Evolutionary conservation across 2,888 invertebrate genomes (phyloP).

Genomic region (Ceraclea dissimilis): DNA sequence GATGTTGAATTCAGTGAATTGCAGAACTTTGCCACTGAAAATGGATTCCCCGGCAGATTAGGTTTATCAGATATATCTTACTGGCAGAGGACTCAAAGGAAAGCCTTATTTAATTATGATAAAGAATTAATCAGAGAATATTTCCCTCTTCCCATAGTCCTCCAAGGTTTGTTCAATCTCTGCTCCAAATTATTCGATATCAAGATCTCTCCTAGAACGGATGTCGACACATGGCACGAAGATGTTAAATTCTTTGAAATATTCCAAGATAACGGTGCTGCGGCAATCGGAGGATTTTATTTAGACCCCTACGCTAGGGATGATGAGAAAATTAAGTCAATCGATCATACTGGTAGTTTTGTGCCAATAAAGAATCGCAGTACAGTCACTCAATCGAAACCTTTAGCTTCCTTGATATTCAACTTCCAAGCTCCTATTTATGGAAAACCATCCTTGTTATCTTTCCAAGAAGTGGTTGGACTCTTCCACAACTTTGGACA

Average conservation of each 20-base stretch:
- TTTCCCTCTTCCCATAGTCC: conserved; percentile 74
- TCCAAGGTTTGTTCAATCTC: conserved; percentile 70
- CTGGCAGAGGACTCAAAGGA: conserved; percentile 74
- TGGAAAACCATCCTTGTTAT: conserved; percentile 61
- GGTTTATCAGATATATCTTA: conserved; percentile 82
- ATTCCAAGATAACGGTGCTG: conserved; percentile 56
- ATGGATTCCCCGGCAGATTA: conserved; percentile 62
- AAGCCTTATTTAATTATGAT: conserved; percentile 57
- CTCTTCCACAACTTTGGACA: conserved; percentile 85
- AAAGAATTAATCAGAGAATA: conserved; percentile 68
- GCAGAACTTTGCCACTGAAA: conserved; percentile 62
- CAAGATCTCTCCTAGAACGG: conserved; percentile 58
- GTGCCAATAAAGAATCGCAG: conserved; percentile 70
- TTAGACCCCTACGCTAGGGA: conserved; percentile 71
- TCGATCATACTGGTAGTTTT: conserved; percentile 66
- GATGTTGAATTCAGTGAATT: conserved; percentile 64
- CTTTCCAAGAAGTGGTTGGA: conserved; percentile 65
- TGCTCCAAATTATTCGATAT: conserved; percentile 73
- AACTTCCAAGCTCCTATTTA: conserved; percentile 64
- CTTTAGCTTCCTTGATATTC: conserved; percentile 75
- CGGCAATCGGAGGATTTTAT: conserved; percentile 75
- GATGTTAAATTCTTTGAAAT: conserved; percentile 80
- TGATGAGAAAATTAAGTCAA: conserved; percentile 53
- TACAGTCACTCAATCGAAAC: conserved; percentile 53
- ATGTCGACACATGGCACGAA: conserved; percentile 73